Conservation (phyloP, 2,113 vertebrate genomes). For the Alaudala cheleensis region DNA sequence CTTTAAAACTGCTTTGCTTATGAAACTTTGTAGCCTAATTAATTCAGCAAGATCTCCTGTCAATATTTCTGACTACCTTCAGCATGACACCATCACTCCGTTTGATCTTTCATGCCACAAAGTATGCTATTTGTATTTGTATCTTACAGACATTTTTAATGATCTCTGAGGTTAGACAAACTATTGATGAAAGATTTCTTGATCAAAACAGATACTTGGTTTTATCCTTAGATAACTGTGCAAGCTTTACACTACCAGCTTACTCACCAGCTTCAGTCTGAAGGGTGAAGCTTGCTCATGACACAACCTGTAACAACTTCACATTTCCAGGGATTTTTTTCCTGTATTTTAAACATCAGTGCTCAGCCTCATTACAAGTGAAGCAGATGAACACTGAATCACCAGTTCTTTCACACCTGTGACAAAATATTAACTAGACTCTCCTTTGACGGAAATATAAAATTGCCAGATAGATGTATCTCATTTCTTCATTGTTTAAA, state of each 20-base stretch:
- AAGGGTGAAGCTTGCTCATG: not conserved
- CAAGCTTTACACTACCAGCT: not conserved
- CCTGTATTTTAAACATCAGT: not conserved
- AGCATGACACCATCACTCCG: not conserved
- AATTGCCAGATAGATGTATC: not conserved
- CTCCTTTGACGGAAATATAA: not conserved
- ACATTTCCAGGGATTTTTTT: not conserved
- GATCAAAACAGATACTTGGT: not conserved
- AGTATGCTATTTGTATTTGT: not conserved
- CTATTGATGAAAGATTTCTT: conserved; percentile 1
- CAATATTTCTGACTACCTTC: conserved; percentile 6
- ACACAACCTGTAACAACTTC: not conserved
- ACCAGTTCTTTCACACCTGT: not conserved
- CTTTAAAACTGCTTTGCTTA: not conserved
- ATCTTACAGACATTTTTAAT: conserved; percentile 33
- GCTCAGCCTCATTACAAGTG: not conserved
- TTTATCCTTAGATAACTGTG: not conserved
- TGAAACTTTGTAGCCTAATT: conserved; percentile 19
- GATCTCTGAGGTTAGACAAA: conserved; percentile 1
- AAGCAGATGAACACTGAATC: not conserved
- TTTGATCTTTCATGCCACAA: conserved; percentile 10
- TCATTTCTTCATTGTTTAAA: conserved; percentile 45
- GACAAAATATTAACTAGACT: not conserved
- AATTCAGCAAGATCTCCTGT: not conserved
- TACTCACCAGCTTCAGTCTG: not conserved